These are phyloP conservation scores for Acanthurus tractus DNA, from an alignment of 2,797 vertebrate genomes.

Conservation along the genomic window DNA sequence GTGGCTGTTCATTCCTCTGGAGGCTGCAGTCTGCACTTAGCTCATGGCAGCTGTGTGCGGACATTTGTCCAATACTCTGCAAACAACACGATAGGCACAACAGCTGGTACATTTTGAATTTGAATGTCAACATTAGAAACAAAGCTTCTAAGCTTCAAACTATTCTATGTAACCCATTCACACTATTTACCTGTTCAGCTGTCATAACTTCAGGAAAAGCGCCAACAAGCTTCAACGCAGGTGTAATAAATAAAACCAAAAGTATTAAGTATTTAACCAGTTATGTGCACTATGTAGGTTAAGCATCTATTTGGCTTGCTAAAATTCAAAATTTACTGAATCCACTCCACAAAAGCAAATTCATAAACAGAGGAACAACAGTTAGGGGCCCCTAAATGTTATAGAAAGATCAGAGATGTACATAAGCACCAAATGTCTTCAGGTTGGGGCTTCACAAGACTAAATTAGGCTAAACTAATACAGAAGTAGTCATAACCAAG, in stretches of 20 bases:
- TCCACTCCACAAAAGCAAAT: background rate
- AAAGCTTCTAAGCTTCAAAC: too few species aligned
- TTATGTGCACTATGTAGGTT: background rate
- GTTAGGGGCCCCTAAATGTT: background rate
- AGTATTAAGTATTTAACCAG: background rate
- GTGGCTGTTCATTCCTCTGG: too few species aligned
- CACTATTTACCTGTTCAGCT: conserved; percentile 4
- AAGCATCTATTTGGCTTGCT: background rate
- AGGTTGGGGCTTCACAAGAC: background rate
- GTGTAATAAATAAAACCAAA: background rate
- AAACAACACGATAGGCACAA: too few species aligned
- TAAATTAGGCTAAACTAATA: background rate
- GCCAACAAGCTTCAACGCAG: background rate
- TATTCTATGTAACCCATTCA: background rate
- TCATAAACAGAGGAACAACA: background rate
- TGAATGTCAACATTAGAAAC: too few species aligned
- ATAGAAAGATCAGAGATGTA: background rate
- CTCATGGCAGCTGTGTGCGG: too few species aligned
- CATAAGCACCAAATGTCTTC: background rate
- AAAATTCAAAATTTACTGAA: background rate
- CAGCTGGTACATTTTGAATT: too few species aligned
- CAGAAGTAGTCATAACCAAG: background rate
- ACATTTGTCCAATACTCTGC: too few species aligned
- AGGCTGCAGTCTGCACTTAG: too few species aligned
- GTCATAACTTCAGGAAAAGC: conserved; percentile 7